Evolutionary conservation across 2,113 vertebrate species (phyloP), one percentile per base, ranked within the genome.

Genomic region (Odontophorus gujanensis): DNA sequence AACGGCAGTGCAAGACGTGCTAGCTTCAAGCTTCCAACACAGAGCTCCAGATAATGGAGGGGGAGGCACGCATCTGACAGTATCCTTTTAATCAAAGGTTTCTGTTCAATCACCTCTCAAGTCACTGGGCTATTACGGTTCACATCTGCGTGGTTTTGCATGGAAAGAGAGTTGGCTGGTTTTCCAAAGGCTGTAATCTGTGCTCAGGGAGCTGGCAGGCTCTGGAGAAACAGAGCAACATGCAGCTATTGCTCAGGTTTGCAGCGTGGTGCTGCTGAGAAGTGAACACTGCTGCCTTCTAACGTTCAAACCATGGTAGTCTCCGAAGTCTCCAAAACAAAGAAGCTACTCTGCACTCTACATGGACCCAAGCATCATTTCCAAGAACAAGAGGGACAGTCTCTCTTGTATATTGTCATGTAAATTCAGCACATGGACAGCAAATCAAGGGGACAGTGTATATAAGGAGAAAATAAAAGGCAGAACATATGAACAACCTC

Each of bases 281-380:
- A 9, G 42, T 30, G 95, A 96, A 68, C 94, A 87, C 89, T 96
- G 93, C 94, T 97, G 96, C 95, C 95, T 96, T 97, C 96, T 97
- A 94, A 96, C 87, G 93, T 94, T 92, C 96, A 95, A 92, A 92
- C 25, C 66, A 74, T 71, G 94, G 62, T 2, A 95, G 40, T 42
- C n/a, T 81, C 81, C 58, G 78, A 82, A 80, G 51, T 75, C 51
- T 88, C 77, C 36, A 25, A 65, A 85, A 63, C 53, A 62, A 34
- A 42, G 65, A 79, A 78, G 55, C 17, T 85, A 34, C 47, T 77
- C 62, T 28, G 3, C 16, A 86, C 43, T 62, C 63, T 57, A 53
- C 28, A 30, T 43, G 89, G 76, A 77, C 19, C 67, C 75, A 51
- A 78, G 59, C n/a, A 65, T 14, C 26, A 26, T 48, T 89, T 59